These are phyloP conservation scores for Drosophila serrata DNA, from an alignment of 1,140 invertebrate genomes.

Conservation along the genomic window DNA sequence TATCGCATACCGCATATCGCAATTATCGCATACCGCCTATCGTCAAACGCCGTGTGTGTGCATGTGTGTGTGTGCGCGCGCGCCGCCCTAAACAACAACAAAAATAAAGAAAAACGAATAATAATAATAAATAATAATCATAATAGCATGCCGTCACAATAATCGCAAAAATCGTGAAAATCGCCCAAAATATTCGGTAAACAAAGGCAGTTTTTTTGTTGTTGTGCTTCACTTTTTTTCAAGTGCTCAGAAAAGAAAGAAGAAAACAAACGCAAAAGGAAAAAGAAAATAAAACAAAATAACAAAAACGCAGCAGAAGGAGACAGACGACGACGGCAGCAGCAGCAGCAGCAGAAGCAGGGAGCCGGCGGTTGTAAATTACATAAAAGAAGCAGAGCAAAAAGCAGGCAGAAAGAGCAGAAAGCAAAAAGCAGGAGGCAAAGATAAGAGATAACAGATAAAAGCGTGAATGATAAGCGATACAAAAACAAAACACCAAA, in stretches of 20 bases:
- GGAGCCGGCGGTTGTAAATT: conserved; percentile 53
- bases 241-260: conserved; percentile 39
- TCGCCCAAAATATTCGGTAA: conserved; percentile 30
- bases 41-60: conserved; percentile 24
- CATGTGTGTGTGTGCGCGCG: conserved; percentile 36
- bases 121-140: conserved; percentile 33
- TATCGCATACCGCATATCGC: conserved; percentile 37
- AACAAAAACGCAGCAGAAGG: conserved; percentile 16
- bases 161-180: conserved; percentile 27
- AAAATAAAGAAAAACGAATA: conserved; percentile 3
- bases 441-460: conserved; percentile 18
- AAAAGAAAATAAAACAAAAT: conserved; percentile 8
- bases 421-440: conserved; percentile 12
- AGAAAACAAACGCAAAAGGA: not conserved
- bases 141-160: conserved; percentile 11
- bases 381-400: conserved; percentile 52
- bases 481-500: conserved; percentile 7
- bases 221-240: conserved; percentile 43
- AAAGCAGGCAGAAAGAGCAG: conserved; percentile 18
- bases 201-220: conserved; percentile 28
- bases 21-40: conserved; percentile 25
- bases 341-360: conserved; percentile 13
- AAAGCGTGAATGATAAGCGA: conserved; percentile 24
- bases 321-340: conserved; percentile 5
- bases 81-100: conserved; percentile 16